Percentiles rank a stretch among this genome's conserved stretches.
These are phyloP conservation scores for Menidia menidia DNA, from an alignment of 2,797 vertebrate genomes.

Conservation along the genomic window DNA sequence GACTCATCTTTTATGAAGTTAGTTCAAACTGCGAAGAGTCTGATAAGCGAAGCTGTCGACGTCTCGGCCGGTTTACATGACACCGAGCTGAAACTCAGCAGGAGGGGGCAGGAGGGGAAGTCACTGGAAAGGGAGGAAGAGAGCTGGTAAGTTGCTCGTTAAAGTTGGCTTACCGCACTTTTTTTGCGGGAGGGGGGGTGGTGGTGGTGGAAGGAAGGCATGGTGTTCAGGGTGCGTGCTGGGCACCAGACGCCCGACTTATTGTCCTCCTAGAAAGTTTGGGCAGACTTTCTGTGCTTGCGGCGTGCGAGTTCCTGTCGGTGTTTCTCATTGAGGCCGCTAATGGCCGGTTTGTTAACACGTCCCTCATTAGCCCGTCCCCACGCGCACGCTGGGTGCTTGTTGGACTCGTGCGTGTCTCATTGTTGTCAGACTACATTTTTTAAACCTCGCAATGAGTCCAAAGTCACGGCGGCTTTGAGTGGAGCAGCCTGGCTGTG, in stretches of 20 bases:
- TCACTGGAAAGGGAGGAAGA: slow-evolving; percentile 68
- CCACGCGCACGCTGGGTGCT: slow-evolving; percentile 4
- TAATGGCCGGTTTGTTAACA: slow-evolving; percentile 19
- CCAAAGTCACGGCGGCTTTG: neutral
- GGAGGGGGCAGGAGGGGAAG: slow-evolving; percentile 56
- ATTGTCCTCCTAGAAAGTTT: slow-evolving; percentile 5
- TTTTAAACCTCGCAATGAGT: neutral
- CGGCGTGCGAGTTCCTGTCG: neutral
- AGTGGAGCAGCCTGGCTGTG: neutral
- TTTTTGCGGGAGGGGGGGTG: slow-evolving; percentile 37
- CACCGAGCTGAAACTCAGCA: slow-evolving; percentile 35
- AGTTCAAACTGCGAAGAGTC: slow-evolving; percentile 8
- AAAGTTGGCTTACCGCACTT: slow-evolving; percentile 76
- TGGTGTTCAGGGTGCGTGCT: slow-evolving; percentile 35
- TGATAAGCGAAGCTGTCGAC: slow-evolving; percentile 20
- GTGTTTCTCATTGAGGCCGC: neutral
- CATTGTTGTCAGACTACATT: neutral
- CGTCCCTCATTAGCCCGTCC: slow-evolving; percentile 1
- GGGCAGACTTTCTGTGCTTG: neutral
- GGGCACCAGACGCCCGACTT: slow-evolving; percentile 5
- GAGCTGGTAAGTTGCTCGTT: slow-evolving; percentile 82
- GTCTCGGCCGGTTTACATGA: slow-evolving; percentile 35
- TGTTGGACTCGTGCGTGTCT: slow-evolving; percentile 16
- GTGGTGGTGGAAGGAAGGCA: slow-evolving; percentile 35
- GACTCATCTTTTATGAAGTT: slow-evolving; percentile 56